Base-by-base conservation (phyloP, 2,113 vertebrate species). In the Sinocyclocheilus anophthalmus region DNA sequence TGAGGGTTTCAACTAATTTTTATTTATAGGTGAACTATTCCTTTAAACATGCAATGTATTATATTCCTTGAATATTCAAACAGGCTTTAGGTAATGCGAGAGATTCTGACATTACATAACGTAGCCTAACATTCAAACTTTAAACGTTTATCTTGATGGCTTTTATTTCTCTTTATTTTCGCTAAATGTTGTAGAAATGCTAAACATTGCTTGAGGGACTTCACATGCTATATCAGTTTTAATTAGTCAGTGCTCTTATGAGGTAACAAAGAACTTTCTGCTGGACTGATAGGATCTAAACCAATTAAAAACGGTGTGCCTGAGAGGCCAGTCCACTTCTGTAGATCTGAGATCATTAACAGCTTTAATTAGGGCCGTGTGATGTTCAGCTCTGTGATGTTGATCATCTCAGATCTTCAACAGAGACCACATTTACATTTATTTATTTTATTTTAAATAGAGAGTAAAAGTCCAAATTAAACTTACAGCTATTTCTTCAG, bases 211-310 rank as follows among this genome's bases (percentile, higher is more conserved):
- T 77, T 18, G 26, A 55, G 26, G 76, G 9, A 20, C 48, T 33
- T 59, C 18, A 80, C 12, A 16, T 61, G 55, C 33, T 63, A 80
- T 80, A 80, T 63, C 57, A 61, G 22, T 80, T 80, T 80, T 80
- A 80, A 80, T 80, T 80, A 80, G 77, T 63, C 77, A 80, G 70
- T n/a, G 70, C 37, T 73, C 70, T 42, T 39, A 24, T 63, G 39
- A 42, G n/a, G 57, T 80, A 42, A 63, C 57, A 80, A 79, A 80
- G 77, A 80, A 80, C 57, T 80, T 63, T 80, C 57, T 42, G 37
- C 12, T 42, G 22, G 57, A 45, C 77, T 16, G 77, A 80, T 61
- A 55, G 57, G 77, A 80, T 80, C 77, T 42, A 24, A 80, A 80
- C 55, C 77, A 80, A 80, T 80, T 80, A 80, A 63, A 39, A 61